These are phyloP conservation scores for Thymelicus lineola DNA, from an alignment of 2,888 invertebrate species.

Conservation along the genomic window DNA sequence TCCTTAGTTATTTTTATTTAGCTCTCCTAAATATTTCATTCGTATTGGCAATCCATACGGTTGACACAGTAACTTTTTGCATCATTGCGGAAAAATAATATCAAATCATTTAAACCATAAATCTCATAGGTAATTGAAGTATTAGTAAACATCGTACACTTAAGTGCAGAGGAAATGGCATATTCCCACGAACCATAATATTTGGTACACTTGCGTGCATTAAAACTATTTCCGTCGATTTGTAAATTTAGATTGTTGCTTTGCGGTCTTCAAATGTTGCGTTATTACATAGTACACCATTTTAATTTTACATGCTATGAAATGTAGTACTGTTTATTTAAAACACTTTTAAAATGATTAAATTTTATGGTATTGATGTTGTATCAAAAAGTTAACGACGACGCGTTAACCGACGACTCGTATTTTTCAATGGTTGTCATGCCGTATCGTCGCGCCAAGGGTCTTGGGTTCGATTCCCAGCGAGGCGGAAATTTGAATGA, in stretches of 20 bases:
- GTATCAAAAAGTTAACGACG: too few species aligned
- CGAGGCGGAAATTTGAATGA: too few species aligned
- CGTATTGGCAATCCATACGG: too few species aligned
- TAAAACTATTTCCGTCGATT: constrained; percentile 31
- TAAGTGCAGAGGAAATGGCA: constrained; percentile 45
- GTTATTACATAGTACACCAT: constrained; percentile 13
- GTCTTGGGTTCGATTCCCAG: too few species aligned
- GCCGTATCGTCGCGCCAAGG: too few species aligned
- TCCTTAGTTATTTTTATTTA: too few species aligned
- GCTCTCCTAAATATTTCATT: too few species aligned
- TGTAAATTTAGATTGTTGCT: constrained; percentile 23
- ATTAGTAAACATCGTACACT: constrained; percentile 45
- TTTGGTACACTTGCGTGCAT: constrained; percentile 37
- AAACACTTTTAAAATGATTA: not conserved
- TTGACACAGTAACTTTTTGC: not conserved
- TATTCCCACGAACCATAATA: constrained; percentile 43
- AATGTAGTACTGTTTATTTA: not conserved
- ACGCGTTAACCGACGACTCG: too few species aligned
- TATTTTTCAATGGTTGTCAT: too few species aligned
- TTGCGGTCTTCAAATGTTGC: constrained; percentile 9
- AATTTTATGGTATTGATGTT: not conserved
- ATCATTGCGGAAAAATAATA: not conserved
- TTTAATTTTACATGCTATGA: not conserved
- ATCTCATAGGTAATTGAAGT: constrained; percentile 38
- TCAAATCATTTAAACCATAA: constrained; percentile 13